A percentile compares a stretch with the other conserved stretches of the same genome.
Conservation (phyloP, 2,113 vertebrate species). For the Protomyctophum bolini region DNA sequence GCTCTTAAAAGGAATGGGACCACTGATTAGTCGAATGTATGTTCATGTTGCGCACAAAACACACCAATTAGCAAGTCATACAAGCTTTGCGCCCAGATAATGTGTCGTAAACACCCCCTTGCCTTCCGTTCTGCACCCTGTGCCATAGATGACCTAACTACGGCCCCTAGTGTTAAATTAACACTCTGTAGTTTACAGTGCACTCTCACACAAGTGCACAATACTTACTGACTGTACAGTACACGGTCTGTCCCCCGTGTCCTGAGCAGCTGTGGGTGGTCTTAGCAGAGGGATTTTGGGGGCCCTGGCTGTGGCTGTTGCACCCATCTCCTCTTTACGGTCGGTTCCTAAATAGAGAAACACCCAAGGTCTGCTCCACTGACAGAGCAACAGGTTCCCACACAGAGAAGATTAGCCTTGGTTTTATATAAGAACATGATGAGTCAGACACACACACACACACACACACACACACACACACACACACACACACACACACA, state of each 20-base stretch:
- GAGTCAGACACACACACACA: constrained; percentile 40
- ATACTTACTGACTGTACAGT: background rate
- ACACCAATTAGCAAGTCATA: too few species aligned
- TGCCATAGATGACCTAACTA: background rate
- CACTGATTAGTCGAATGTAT: too few species aligned
- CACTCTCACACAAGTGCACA: background rate
- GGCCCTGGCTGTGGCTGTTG: constrained; percentile 27
- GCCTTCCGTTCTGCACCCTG: too few species aligned
- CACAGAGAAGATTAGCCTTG: constrained; percentile 40
- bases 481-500: background rate
- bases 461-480: background rate
- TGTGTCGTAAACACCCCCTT: too few species aligned
- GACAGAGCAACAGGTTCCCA: background rate
- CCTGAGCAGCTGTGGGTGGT: constrained; percentile 66
- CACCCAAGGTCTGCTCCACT: constrained; percentile 10
- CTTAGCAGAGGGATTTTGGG: constrained; percentile 59
- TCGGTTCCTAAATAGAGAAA: constrained; percentile 52
- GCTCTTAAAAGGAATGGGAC: too few species aligned
- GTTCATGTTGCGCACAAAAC: too few species aligned
- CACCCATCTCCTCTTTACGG: constrained; percentile 12
- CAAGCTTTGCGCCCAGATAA: too few species aligned
- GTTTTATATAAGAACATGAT: constrained; percentile 49
- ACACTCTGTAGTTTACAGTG: background rate
- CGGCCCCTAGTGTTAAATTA: background rate
- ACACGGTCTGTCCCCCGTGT: constrained; percentile 48